Evolutionary conservation across 1,140 invertebrate species (phyloP), one percentile per base, ranked within the genome.

Genomic region (Drosophila insularis): DNA sequence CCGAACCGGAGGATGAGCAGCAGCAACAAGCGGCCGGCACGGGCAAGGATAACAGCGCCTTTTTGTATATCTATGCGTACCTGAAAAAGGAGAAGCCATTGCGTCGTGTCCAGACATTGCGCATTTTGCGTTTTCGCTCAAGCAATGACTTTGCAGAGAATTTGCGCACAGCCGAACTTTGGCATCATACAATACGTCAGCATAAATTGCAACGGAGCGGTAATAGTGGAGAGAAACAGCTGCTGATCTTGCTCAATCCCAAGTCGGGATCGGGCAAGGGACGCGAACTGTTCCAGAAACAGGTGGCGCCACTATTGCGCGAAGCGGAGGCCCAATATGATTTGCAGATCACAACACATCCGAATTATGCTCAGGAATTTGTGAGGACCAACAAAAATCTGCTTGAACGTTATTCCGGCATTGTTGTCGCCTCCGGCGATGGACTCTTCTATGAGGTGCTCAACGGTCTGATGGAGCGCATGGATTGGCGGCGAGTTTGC

Each of bases 371-470:
- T 0, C 93, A 95, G 55, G 96, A 98, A 55, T 95, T 98, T 85
- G 94, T 98, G 14, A 94, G 95, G 2, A 94, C 93, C 4, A 93
- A 94, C 39, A 95, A 97, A 91, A 93, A 98, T 56, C 94, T 94
- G 90, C 92, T 94, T 65, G 96, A 96, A 93, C 96, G 95, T 77
- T 91, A 91, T 43, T 74, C 70, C 0, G 95, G 95, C 32, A 95
- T 99, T 60, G 94, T 99, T 39, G 95, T 97, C 50, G 96, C 99
- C 3, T 98, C 98, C 1, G 98, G 98, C 14, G 98, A 99, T 93
- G 98, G 98, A 1, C 95, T 99, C 0, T 93, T 99, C 23, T 98
- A 95, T 92, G 98, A 99, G 93, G 96, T 98, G 59, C 92, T 98
- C 50, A 99, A 99, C 92, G 98, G 98, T 1, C 92, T 99, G 59